Conservation (phyloP, 2,888 invertebrate genomes). For the Lithophane semibrunnea region DNA sequence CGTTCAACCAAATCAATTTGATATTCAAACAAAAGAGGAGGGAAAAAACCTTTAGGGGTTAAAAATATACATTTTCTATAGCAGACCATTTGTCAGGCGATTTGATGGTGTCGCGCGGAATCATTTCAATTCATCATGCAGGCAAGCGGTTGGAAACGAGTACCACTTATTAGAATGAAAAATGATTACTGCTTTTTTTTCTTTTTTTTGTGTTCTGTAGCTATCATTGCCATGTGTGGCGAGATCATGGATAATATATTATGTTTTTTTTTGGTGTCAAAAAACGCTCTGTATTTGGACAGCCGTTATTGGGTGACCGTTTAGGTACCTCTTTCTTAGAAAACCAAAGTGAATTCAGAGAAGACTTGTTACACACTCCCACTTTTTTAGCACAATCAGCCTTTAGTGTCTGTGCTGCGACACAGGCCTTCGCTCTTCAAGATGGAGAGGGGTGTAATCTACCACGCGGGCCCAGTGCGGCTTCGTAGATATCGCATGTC, state of each 20-base stretch:
- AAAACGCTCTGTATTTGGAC: too few relatives aligned
- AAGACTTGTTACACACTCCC: too few relatives aligned
- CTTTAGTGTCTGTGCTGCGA: too few relatives aligned
- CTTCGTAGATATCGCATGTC: too few relatives aligned
- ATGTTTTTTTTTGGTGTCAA: neutral
- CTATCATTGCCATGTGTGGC: neutral
- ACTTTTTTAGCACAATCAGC: too few relatives aligned
- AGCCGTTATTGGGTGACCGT: too few relatives aligned
- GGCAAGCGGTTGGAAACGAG: slow-evolving; percentile 57
- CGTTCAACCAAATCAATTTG: slow-evolving; percentile 56
- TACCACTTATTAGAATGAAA: slow-evolving; percentile 64
- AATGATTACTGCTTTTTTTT: slow-evolving; percentile 34
- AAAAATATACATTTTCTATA: slow-evolving; percentile 51
- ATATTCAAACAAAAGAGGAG: slow-evolving; percentile 52
- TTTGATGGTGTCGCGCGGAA: slow-evolving; percentile 59
- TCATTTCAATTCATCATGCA: slow-evolving; percentile 65
- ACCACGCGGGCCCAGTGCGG: too few relatives aligned
- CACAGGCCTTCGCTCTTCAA: too few relatives aligned
- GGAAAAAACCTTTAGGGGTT: slow-evolving; percentile 14
- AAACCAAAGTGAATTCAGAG: too few relatives aligned
- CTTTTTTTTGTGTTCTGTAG: slow-evolving; percentile 11
- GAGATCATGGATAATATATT: neutral
- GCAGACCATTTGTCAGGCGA: slow-evolving; percentile 60
- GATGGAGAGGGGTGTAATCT: too few relatives aligned
- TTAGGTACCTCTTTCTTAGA: too few relatives aligned